phyloP scores from a whole-genome alignment of 2,113 vertebrate genomes.

The Emydocephalus ijimae region DNA sequence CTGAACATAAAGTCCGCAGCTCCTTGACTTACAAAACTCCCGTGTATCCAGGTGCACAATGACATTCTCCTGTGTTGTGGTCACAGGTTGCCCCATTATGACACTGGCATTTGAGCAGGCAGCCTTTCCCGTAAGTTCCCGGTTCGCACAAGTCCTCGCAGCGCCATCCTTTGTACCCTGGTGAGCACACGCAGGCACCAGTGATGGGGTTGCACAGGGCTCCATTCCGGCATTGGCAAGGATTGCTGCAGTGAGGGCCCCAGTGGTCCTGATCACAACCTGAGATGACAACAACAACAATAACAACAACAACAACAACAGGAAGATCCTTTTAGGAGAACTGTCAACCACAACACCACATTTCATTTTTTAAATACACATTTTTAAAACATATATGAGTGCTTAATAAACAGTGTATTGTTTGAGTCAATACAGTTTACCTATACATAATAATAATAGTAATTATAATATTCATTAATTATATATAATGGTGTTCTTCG shows the following conservation, averaged over 20 bases:
- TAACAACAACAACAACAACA: neutral
- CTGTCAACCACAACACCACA: neutral
- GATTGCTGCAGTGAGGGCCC: constrained; percentile 98
- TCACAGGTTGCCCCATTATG: constrained; percentile 91
- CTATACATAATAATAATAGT: too few species aligned
- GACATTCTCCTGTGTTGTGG: constrained; percentile 92
- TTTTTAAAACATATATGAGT: too few species aligned
- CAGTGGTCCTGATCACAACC: constrained; percentile 95
- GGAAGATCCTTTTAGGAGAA: neutral
- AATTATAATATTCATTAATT: too few species aligned
- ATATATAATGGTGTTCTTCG: too few species aligned
- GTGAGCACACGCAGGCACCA: constrained; percentile 92
- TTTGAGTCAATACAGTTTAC: too few species aligned
- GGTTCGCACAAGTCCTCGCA: constrained; percentile 91
- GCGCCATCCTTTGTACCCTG: constrained; percentile 94
- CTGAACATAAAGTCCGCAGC: neutral
- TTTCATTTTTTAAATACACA: too few species aligned
- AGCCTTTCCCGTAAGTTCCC: constrained; percentile 88
- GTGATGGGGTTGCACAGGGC: constrained; percentile 99
- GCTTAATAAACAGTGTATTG: too few species aligned
- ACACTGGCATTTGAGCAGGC: constrained; percentile 91
- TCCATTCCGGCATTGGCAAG: constrained; percentile 94
- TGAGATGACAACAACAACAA: constrained; percentile 56
- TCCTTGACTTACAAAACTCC: constrained; percentile 87
- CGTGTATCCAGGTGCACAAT: constrained; percentile 90